Conservation (phyloP, 2,888 invertebrate genomes). For the Teleiodes luculella region DNA sequence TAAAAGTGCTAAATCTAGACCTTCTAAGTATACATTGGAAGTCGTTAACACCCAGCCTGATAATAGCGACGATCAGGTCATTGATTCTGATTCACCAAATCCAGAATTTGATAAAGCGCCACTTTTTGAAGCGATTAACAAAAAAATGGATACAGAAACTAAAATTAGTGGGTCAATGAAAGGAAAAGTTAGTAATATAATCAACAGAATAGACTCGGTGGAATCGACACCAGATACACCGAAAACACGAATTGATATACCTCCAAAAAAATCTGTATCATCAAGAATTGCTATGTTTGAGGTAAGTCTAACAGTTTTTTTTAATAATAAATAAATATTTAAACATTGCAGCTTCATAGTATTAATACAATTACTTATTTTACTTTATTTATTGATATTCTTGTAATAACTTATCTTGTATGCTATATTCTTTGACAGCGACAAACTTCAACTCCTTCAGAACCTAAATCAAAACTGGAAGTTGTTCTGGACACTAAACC, state of each 20-base stretch:
- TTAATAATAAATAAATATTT: too few species aligned
- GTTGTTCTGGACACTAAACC: conserved; percentile 32
- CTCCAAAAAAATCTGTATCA: conserved; percentile 47
- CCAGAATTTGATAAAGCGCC: conserved; percentile 7
- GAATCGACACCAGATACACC: conserved; percentile 25
- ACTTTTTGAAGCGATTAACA: conserved; percentile 21
- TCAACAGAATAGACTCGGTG: conserved; percentile 33
- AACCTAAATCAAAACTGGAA: not conserved
- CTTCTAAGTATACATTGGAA: not conserved
- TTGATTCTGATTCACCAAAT: conserved; percentile 17
- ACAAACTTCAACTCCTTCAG: conserved; percentile 15
- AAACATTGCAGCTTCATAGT: too few species aligned
- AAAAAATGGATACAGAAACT: conserved; percentile 24
- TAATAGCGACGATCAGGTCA: not conserved
- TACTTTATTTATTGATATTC: too few species aligned
- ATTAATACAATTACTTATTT: too few species aligned
- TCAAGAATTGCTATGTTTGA: conserved; percentile 67
- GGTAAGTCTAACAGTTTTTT: conserved; percentile 36
- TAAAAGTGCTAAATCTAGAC: not conserved
- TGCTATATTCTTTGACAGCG: conserved; percentile 36
- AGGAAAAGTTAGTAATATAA: conserved; percentile 50
- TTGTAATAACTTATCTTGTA: too few species aligned
- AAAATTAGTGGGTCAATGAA: conserved; percentile 20
- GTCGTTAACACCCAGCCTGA: conserved; percentile 21
- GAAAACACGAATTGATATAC: conserved; percentile 31